Evolutionary conservation across 1,140 invertebrate species (phyloP), one percentile per base, ranked within the genome.

Genomic region (Habropoda laboriosa): DNA sequence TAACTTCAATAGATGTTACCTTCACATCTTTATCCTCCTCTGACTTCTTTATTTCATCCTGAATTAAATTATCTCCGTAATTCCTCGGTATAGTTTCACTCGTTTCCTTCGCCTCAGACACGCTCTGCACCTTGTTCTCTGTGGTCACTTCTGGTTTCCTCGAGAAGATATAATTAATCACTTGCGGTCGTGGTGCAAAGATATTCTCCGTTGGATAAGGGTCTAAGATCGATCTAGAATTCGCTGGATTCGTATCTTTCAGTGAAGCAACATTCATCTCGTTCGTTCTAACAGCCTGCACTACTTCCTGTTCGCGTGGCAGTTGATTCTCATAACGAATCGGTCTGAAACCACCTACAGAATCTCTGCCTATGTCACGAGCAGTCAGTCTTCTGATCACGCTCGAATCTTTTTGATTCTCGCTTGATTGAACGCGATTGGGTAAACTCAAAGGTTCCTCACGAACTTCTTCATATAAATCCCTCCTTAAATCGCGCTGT

Each of bases 81-180:
- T 61, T 86, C 24, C 60, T 67, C 21, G 79, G 63, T 24, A 60
- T 38, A 21, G 57, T 38, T 10, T 64, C 45, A 0, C 78, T 45
- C 12, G 53, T 79, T 18, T 70, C 64, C 0, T 86, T 66, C 12
- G 21, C 7, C 38, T 55, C 76, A 7, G 76, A 4, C 10, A 53
- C 60, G 18, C 8, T 45, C 18, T 24, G 16, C 4, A 16, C 4
- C n/a, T 27, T 61, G n/a, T 21, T 60, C 35, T 71, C 47, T 24
- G 8, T 21, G 24, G 30, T 13, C 13, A 13, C 5, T 3, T 70
- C 51, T 0, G 75, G 55, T 55, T 60, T 77, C 42, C 45, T 74
- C 4, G 86, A 88, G 60, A 91, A 90, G 0, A 83, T 79, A 24
- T 91, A 90, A 60, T 83, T 88, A 5, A 91, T 86, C 13, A 91